These are phyloP conservation scores for Ellobius talpinus DNA, from an alignment of 2,113 vertebrate genomes.

Conservation along the genomic window DNA sequence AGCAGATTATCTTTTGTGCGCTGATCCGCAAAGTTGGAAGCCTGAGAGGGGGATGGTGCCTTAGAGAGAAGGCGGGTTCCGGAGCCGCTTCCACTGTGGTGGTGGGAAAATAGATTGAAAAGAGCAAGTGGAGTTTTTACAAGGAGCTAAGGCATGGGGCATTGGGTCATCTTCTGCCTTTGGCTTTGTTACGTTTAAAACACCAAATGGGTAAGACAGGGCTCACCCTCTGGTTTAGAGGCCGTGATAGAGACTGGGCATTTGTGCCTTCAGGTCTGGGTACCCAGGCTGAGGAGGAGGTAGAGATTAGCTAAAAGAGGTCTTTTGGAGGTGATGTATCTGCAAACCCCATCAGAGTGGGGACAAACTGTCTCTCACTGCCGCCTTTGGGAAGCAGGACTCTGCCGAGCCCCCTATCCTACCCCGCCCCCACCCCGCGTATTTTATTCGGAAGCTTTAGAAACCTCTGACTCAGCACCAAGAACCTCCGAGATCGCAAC, in stretches of 20 bases:
- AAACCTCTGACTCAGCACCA: constrained; percentile 76
- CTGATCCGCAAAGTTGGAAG: constrained; percentile 68
- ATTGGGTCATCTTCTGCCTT: background rate
- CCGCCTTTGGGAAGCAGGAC: background rate
- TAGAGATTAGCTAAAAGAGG: background rate
- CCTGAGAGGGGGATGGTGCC: constrained; percentile 22
- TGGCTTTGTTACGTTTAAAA: constrained; percentile 58
- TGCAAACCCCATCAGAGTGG: background rate
- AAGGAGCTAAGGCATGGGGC: background rate
- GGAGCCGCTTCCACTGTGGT: background rate
- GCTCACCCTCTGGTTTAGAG: background rate
- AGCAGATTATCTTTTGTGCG: constrained; percentile 59
- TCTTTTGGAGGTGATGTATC: background rate
- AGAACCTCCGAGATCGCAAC: background rate
- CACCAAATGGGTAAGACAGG: background rate
- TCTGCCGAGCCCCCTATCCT: background rate
- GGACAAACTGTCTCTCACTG: background rate
- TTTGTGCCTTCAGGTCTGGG: background rate
- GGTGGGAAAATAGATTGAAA: constrained; percentile 69
- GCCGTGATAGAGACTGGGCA: background rate
- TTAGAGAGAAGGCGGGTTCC: background rate
- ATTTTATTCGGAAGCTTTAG: background rate
- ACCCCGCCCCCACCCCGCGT: background rate
- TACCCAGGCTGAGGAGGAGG: background rate
- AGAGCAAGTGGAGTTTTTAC: constrained; percentile 61